A percentile compares a stretch with the other conserved stretches of the same genome.
phyloP scores from a whole-genome alignment of 1,140 invertebrate species.

The Lithobius niger region DNA sequence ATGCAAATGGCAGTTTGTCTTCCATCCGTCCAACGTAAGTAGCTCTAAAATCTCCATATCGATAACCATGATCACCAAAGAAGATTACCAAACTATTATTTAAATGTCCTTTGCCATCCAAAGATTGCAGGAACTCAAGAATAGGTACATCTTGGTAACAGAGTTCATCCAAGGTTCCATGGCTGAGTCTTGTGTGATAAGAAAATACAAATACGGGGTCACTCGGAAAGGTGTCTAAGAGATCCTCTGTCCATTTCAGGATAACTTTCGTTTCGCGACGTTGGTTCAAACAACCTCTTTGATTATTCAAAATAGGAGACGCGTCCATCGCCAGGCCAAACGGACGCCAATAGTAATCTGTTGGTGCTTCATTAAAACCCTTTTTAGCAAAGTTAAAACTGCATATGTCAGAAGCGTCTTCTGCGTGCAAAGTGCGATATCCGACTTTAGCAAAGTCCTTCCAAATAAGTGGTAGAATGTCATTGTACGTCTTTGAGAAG shows the following conservation, averaged over 20 bases:
- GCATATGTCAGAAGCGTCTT: slow-evolving; percentile 23
- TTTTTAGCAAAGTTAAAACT: slow-evolving; percentile 23
- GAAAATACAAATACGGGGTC: slow-evolving; percentile 23
- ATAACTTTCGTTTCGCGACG: background rate
- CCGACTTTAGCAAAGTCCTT: slow-evolving; percentile 19
- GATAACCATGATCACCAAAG: slow-evolving; percentile 82
- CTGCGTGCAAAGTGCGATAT: slow-evolving; percentile 24
- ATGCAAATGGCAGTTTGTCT: slow-evolving; percentile 73
- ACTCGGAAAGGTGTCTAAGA: slow-evolving; percentile 17
- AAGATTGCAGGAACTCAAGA: slow-evolving; percentile 12
- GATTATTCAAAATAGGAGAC: background rate
- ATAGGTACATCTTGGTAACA: slow-evolving; percentile 13
- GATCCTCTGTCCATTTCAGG: slow-evolving; percentile 7
- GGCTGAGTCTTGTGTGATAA: slow-evolving; percentile 25
- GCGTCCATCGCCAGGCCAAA: slow-evolving; percentile 19
- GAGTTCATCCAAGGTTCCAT: slow-evolving; percentile 26
- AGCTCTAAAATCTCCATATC: slow-evolving; percentile 62
- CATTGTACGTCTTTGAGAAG: slow-evolving; percentile 20
- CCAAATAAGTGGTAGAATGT: slow-evolving; percentile 31
- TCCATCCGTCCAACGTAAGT: slow-evolving; percentile 77
- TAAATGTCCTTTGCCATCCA: slow-evolving; percentile 23
- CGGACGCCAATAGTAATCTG: slow-evolving; percentile 26
- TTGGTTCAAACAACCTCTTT: background rate
- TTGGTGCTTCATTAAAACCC: slow-evolving; percentile 24
- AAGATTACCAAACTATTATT: slow-evolving; percentile 52